Evolutionary conservation across 2,797 vertebrate species (phyloP).

Genomic region (Prionace glauca): DNA sequence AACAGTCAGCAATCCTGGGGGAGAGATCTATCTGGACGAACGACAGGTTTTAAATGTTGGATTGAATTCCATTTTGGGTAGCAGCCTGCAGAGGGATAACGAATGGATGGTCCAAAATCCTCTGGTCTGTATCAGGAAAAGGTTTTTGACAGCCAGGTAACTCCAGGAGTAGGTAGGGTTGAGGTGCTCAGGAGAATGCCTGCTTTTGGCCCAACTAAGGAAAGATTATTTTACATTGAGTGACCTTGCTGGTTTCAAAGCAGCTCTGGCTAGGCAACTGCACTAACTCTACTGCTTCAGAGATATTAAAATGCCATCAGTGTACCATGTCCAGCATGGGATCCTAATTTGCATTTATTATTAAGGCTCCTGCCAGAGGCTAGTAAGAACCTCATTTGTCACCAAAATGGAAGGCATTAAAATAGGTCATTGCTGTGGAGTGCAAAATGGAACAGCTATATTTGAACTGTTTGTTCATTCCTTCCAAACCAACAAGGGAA

Average conservation of each 20-base stretch:
- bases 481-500: background rate
- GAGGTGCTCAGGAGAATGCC: background rate
- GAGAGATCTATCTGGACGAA: no score
- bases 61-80: background rate
- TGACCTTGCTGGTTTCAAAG: background rate
- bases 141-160: background rate
- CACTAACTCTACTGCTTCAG: background rate
- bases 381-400: background rate
- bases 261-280: background rate
- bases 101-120: background rate
- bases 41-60: background rate
- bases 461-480: background rate
- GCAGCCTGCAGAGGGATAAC: background rate
- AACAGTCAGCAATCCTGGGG: background rate
- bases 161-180: background rate
- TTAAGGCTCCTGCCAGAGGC: background rate
- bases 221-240: background rate
- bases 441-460: background rate
- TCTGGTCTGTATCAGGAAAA: background rate
- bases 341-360: background rate
- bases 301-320: background rate
- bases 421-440: background rate
- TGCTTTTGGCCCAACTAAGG: background rate
- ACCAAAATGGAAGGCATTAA: background rate
- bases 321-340: background rate